Percentiles rank a stretch among this genome's conserved stretches.
phyloP scores from a whole-genome alignment of 2,113 vertebrate genomes.

The Clarias batrachus region DNA sequence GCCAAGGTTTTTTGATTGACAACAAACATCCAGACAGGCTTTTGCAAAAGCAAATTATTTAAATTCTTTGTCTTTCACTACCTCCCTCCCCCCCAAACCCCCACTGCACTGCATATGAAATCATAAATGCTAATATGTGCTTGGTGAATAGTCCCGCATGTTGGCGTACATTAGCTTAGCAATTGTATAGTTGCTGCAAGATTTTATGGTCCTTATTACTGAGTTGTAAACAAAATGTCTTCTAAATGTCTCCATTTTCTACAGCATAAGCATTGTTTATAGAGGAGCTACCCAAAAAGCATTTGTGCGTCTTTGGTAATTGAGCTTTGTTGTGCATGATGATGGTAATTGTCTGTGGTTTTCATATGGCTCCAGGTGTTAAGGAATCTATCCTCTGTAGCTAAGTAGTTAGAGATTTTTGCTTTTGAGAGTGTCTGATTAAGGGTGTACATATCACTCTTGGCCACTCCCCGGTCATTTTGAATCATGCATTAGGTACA shows the following conservation, averaged over 20 bases:
- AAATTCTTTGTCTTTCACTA: neutral
- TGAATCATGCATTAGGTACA: conserved; percentile 42
- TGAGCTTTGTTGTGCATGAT: neutral
- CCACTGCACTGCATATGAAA: no score
- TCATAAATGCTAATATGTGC: neutral
- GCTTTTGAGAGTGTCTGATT: conserved; percentile 38
- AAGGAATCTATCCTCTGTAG: neutral
- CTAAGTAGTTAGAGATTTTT: neutral
- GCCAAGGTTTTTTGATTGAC: conserved; percentile 15
- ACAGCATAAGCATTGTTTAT: neutral
- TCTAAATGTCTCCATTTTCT: neutral
- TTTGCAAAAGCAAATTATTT: neutral
- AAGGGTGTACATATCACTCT: conserved; percentile 35
- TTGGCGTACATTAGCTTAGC: neutral
- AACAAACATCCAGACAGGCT: neutral
- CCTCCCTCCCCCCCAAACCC: neutral
- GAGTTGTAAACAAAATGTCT: neutral
- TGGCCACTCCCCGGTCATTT: neutral
- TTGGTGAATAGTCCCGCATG: neutral
- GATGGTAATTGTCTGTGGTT: neutral
- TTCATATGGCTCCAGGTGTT: conserved; percentile 25
- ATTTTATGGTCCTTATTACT: neutral
- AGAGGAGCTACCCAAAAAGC: neutral
- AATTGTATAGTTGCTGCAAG: neutral
- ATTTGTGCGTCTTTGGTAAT: neutral